Conservation (phyloP, 2,113 vertebrate genomes). For the Eretmodus cyanostictus region DNA sequence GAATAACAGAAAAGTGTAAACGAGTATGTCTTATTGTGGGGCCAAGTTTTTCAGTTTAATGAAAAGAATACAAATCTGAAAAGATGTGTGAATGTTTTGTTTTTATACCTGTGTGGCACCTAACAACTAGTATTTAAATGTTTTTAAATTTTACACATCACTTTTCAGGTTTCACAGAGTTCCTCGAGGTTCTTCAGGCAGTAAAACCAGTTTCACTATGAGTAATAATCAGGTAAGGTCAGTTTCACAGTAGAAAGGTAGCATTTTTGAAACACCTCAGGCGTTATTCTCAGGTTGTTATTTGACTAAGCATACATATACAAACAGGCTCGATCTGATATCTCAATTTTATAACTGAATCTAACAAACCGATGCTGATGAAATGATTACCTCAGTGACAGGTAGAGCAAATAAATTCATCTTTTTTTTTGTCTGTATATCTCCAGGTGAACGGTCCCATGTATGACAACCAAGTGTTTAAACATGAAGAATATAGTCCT, state of each 20-base stretch:
- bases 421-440: neutral
- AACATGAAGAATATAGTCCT: constrained; percentile 9
- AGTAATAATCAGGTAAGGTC: neutral
- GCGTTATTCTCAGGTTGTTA: neutral
- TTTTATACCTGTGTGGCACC: rapidly evolving
- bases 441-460: neutral
- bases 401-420: neutral
- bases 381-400: neutral
- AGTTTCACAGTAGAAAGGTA: neutral
- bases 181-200: neutral
- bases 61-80: neutral
- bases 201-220: constrained; percentile 6
- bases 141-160: neutral
- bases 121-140: neutral
- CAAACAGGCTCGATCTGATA: rapidly evolving
- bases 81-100: neutral
- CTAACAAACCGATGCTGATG: neutral
- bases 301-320: neutral
- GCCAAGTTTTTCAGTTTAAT: rapidly evolving
- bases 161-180: neutral
- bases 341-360: neutral
- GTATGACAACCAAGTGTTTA: constrained; percentile 56
- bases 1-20: neutral
- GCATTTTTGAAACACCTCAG: neutral
- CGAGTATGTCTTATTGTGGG: neutral